Base-by-base conservation (phyloP, 64 coral and sea anemone species). In the Actinia tenebrosa region DNA sequence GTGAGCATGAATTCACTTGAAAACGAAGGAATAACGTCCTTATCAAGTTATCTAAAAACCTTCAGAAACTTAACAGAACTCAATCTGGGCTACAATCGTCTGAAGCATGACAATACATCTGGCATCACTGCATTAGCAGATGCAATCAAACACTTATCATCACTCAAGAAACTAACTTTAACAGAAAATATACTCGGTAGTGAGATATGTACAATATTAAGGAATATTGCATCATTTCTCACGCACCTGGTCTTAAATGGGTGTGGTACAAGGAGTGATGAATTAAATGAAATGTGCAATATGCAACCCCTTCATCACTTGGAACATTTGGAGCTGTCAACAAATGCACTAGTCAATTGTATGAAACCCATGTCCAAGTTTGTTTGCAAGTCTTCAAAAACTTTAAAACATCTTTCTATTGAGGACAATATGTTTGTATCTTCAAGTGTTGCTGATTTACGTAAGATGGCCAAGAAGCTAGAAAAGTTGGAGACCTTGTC, bases 381-480 rank as follows among this genome's bases (percentile, higher is more conserved):
- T 80, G 63, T 92, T 50, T 64, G 79, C 60, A 87, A 87, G 64
- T 92, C 90, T 56, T 77, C 77, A 3, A 64, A 10, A 45, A 71
- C 84, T 45, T 45, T 92, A 63, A 63, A 87, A 53, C 80, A 45
- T 69, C 84, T 92, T n/a, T 84, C 78, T 64, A 56, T 92, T 18
- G 90, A 87, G 13, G 90, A 92, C 16, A 87, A 92, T 53, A 87
- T 82, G 63, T 92, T 92, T 77, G 62, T 45, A 45, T 66, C 90
- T 59, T 87, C 61, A 4, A 52, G 15, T 92, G 78, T 92, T 16
- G 13, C 45, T 45, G 54, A 23, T 42, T 75, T 92, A 50, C 77
- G 90, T 45, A 83, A 87, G 46, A 92, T 92, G 85, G 22, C 87
- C 10, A 83, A 64, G 19, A 79, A 87, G 26, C 50, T 92, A 11